These are phyloP conservation scores for Blastobasis adustella DNA, from an alignment of 2,888 invertebrate genomes.

Conservation along the genomic window DNA sequence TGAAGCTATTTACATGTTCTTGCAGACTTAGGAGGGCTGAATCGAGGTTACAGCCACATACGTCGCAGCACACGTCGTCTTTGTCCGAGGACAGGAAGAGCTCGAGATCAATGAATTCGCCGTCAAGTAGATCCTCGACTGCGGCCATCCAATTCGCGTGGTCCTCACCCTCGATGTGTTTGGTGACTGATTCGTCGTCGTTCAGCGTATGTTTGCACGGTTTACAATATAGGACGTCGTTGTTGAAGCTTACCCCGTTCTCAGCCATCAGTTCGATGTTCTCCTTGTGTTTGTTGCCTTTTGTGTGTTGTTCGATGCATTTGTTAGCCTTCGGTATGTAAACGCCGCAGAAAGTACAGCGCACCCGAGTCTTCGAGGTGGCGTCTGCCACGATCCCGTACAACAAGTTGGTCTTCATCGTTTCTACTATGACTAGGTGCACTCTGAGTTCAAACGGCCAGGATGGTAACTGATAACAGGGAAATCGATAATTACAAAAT, in stretches of 20 bases:
- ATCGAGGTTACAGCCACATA: slow-evolving; percentile 30
- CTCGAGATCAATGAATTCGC: slow-evolving; percentile 44
- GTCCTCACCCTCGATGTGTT: slow-evolving; percentile 38
- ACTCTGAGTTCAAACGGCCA: no score
- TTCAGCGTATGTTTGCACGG: slow-evolving; percentile 35
- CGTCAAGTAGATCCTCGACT: slow-evolving; percentile 42
- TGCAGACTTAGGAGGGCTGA: slow-evolving; percentile 38
- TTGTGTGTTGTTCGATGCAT: slow-evolving; percentile 53
- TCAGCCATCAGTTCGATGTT: slow-evolving; percentile 42
- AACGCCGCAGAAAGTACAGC: slow-evolving; percentile 51
- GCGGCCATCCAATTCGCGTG: slow-evolving; percentile 48
- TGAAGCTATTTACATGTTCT: slow-evolving; percentile 39
- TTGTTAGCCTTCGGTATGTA: slow-evolving; percentile 48
- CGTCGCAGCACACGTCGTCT: slow-evolving; percentile 41
- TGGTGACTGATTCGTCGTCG: slow-evolving; percentile 36
- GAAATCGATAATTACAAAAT: slow-evolving; percentile 1
- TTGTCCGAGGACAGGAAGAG: slow-evolving; percentile 37
- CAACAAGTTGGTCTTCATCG: slow-evolving; percentile 43
- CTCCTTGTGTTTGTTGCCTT: slow-evolving; percentile 48
- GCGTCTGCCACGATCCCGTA: slow-evolving; percentile 44
- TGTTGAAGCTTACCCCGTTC: slow-evolving; percentile 36
- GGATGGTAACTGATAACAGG: not conserved
- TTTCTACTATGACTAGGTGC: slow-evolving; percentile 7
- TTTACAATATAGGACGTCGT: slow-evolving; percentile 38
- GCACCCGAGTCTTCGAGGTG: slow-evolving; percentile 46